Conservation (phyloP, 2,113 vertebrate species). For the Pelodiscus sinensis region DNA sequence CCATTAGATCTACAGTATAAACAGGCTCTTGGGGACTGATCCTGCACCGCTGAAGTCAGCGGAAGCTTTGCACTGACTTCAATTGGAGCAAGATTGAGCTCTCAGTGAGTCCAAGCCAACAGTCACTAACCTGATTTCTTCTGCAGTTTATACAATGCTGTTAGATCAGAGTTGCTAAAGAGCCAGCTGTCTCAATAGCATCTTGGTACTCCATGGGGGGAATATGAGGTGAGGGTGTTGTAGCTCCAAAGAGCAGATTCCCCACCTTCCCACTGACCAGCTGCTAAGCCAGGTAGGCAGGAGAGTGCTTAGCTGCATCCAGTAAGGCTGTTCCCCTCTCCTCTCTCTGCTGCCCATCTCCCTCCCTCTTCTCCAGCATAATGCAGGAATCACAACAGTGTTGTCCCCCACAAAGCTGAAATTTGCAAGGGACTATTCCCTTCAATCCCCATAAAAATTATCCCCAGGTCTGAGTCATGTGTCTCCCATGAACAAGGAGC, state of each 20-base stretch:
- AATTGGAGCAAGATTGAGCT: neutral
- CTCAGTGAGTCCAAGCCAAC: neutral
- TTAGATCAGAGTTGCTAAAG: conserved; percentile 3
- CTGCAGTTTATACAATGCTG: neutral
- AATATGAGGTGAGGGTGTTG: neutral
- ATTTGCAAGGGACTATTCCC: neutral
- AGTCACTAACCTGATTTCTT: neutral
- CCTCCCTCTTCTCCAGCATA: neutral
- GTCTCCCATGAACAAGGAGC: neutral
- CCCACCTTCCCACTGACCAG: no score
- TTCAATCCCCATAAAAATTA: neutral
- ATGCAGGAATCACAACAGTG: neutral
- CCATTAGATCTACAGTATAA: neutral
- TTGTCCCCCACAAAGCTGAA: neutral
- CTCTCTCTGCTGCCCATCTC: neutral
- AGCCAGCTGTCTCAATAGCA: neutral
- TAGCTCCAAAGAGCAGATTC: neutral
- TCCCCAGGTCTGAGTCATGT: neutral
- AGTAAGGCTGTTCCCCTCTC: neutral
- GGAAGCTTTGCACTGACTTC: neutral
- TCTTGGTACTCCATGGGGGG: neutral
- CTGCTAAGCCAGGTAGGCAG: no score
- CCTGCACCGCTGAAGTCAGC: neutral
- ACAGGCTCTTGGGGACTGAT: neutral
- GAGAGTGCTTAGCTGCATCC: neutral